These are phyloP conservation scores for Lamprologus ornatipinnis DNA, from an alignment of 2,113 vertebrate genomes.

Conservation along the genomic window DNA sequence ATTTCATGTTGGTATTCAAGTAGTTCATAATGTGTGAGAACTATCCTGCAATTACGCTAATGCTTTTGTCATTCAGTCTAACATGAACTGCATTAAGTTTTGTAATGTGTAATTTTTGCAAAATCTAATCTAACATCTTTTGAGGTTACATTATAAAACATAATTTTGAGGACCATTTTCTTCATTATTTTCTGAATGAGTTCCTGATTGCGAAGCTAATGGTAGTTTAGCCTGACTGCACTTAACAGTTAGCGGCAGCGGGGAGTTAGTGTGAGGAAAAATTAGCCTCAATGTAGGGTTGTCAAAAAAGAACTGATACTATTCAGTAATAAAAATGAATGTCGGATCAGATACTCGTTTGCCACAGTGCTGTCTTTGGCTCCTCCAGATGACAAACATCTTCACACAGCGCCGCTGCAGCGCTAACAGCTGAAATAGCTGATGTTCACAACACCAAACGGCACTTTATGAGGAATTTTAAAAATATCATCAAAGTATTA, in stretches of 20 bases:
- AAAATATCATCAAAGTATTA: not conserved
- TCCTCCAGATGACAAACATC: not conserved
- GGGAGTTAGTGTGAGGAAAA: rapidly evolving
- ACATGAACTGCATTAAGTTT: not conserved
- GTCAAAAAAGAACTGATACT: not conserved
- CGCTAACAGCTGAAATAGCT: not conserved
- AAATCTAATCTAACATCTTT: not conserved
- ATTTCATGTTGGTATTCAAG: not conserved
- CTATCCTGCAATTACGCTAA: not conserved
- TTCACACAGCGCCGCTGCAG: not conserved
- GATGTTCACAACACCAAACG: not conserved
- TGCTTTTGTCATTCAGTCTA: not conserved
- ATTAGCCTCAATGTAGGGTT: not conserved
- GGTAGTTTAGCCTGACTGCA: not conserved
- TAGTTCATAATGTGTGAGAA: not conserved
- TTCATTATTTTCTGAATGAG: not conserved
- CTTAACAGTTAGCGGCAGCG: not conserved
- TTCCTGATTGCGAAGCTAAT: not conserved
- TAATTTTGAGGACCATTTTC: not conserved
- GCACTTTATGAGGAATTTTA: not conserved
- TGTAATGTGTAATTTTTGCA: not conserved
- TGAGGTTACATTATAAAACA: not conserved
- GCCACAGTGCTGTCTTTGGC: not conserved
- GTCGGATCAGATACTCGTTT: not conserved
- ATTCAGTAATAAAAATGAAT: not conserved